Base-by-base conservation (phyloP, 1,140 invertebrate genomes). In the Arctopsyche grandis region DNA sequence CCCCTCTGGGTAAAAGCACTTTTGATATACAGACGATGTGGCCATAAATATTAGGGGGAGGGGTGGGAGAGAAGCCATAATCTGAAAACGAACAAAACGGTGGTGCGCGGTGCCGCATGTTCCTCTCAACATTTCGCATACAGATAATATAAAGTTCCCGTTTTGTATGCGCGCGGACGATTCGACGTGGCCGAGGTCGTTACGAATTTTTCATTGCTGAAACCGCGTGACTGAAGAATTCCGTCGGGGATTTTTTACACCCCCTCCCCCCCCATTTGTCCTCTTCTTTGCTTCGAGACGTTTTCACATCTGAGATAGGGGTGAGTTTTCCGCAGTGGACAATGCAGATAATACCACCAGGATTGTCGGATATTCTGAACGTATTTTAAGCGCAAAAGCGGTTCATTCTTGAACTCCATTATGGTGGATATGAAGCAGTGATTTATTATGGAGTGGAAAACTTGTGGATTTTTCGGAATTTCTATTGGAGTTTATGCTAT, bases 201-300 rank as follows among this genome's bases (percentile, higher is more conserved):
- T 80, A 78, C 76, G 80, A 81, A 75, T 81, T 81, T 81, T 81
- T 81, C 80, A 81, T 81, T 71, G 80, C 77, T 79, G n/a, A 60
- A 69, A 29, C 63, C 63, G 58, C 75, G 75, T 77, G 75, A 75
- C 80, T 69, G 16, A 58, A 63, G 69, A 69, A 81, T 81, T 80
- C 75, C 19, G 9, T 14, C 5, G 63, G 63, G 63, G 26, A 26
- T 66, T 66, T 66, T 66, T 66, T 66, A 12, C 58, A 46, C 5
- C 5, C 58, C 1, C 9, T 9, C 12, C 5, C 26, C 21, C 14
- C 24, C 63, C 26, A 0, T 24, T 9, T 38, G 3, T 38, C 29
- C 29, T 4, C 29, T 7, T 38, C 29, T 38, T 38, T 38, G 29
- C 29, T 38, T 29, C 63, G 21, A 22, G 10, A 10, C 24, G 21